Evolutionary conservation across 2,113 vertebrate genomes (phyloP), one percentile per base, ranked within the genome.

Genomic region (Aegithalos caudatus): DNA sequence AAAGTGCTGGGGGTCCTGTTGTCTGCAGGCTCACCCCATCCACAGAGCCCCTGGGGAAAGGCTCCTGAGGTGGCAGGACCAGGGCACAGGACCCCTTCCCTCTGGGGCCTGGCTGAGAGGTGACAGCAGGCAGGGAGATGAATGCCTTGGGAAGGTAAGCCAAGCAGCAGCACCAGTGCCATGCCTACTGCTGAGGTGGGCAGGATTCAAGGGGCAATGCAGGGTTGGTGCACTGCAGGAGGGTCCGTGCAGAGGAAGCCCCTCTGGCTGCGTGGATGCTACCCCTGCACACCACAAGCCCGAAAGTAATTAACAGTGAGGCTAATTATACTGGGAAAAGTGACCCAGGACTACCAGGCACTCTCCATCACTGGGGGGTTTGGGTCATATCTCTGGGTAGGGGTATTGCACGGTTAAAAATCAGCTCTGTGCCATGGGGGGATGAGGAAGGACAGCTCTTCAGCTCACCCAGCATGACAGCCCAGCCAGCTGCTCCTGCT

Each of bases 261-360:
- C 27, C 44, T 79, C 23, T 0, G 0, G 47, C 29, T 3, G 2
- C 7, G 16, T 19, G 3, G 44, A 28, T 1, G 7, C 58, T 72
- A 28, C 31, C 21, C n/a, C 31, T 23, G 60, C 54, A 42, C 15
- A 1, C 27, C 29, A 35, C n/a, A 61, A n/a, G 20, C 35, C n/a
- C 62, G 19, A 1, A 8, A 38, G 27, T 42, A 74, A 66, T 48
- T 84, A 91, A 73, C n/a, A 62, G 42, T 2, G 7, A 74, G 33
- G 51, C 35, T 90, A 73, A 81, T 19, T 62, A 27, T 9, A 65
- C 35, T 74, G 45, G 50, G 35, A 81, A 53, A 71, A 13, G 70
- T 71, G 56, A 74, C 7, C 19, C 40, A 40, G 60, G 65, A n/a
- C 24, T 86, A 33, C 35, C 1, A 3, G 22, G 22, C 2, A 27